phyloP scores from a whole-genome alignment of 2,888 invertebrate species.

The Drosophila mayaguana region DNA sequence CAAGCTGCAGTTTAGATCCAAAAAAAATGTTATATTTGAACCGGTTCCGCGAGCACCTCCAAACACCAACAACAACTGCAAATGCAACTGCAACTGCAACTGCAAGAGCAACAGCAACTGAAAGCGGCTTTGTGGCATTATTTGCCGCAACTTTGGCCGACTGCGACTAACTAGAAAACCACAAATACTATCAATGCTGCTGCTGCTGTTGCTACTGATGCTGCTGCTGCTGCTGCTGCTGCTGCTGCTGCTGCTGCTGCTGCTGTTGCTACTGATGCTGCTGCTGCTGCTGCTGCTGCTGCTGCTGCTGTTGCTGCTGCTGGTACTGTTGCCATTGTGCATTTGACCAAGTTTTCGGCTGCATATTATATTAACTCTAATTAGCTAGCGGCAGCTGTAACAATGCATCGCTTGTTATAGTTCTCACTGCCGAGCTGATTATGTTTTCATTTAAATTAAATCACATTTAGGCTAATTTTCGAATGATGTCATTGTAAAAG shows the following conservation, averaged over 20 bases:
- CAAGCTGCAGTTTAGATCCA: conserved; percentile 62
- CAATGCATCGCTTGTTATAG: conserved; percentile 41
- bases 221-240: too few relatives aligned
- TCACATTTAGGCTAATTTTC: conserved; percentile 14
- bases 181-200: conserved; percentile 44
- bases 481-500: conserved; percentile 74
- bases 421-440: conserved; percentile 30
- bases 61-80: conserved; percentile 20
- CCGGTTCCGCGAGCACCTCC: conserved; percentile 61
- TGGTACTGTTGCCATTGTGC: conserved; percentile 21
- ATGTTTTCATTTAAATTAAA: conserved; percentile 19
- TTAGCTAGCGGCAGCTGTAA: conserved; percentile 41
- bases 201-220: background rate
- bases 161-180: conserved; percentile 60
- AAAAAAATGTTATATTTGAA: conserved; percentile 66
- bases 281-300: conserved; percentile 8
- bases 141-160: conserved; percentile 71
- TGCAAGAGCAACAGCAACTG: conserved; percentile 18
- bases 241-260: conserved; percentile 1
- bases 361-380: conserved; percentile 41
- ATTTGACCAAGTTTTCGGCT: conserved; percentile 63
- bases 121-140: conserved; percentile 50
- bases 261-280: conserved; percentile 16
- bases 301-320: conserved; percentile 2
- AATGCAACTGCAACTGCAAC: background rate